A percentile compares a stretch with the other conserved stretches of the same genome.
Evolutionary conservation across 2,888 invertebrate genomes (phyloP).

Genomic region (Actias luna): DNA sequence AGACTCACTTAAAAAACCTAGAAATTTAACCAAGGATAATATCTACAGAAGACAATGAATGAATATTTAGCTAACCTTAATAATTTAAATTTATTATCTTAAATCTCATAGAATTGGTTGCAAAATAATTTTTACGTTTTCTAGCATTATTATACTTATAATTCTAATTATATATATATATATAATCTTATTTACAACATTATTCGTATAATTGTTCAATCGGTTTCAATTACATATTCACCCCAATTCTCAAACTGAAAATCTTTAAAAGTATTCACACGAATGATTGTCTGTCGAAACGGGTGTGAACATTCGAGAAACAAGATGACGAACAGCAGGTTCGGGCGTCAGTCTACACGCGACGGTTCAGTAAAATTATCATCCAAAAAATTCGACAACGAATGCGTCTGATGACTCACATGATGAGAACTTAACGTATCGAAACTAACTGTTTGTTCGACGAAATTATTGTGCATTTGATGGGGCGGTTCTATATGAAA

Average conservation of each 20-base stretch:
- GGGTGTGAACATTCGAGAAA: constrained; percentile 28
- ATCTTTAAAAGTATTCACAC: constrained; percentile 18
- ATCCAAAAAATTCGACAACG: constrained; percentile 62
- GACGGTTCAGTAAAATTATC: constrained; percentile 65
- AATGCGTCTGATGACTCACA: constrained; percentile 47
- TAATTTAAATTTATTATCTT: constrained; percentile 55
- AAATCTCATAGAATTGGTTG: constrained; percentile 66
- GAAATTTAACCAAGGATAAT: constrained; percentile 60
- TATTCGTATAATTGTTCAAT: constrained; percentile 71
- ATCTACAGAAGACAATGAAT: constrained; percentile 50
- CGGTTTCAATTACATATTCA: constrained; percentile 48
- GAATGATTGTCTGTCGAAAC: constrained; percentile 33
- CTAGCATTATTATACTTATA: constrained; percentile 72
- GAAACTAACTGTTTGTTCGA: constrained; percentile 66
- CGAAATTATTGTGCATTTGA: constrained; percentile 63
- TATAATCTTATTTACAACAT: constrained; percentile 77
- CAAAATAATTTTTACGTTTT: constrained; percentile 71
- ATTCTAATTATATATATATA: constrained; percentile 51
- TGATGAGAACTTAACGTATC: constrained; percentile 61
- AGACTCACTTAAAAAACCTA: constrained; percentile 52
- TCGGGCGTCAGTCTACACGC: constrained; percentile 67
- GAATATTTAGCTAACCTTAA: constrained; percentile 50
- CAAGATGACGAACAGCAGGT: constrained; percentile 26
- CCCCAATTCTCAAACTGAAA: constrained; percentile 35
- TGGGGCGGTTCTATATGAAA: constrained; percentile 70